Conservation (phyloP, 2,888 invertebrate genomes). For the Aquatica leii region DNA sequence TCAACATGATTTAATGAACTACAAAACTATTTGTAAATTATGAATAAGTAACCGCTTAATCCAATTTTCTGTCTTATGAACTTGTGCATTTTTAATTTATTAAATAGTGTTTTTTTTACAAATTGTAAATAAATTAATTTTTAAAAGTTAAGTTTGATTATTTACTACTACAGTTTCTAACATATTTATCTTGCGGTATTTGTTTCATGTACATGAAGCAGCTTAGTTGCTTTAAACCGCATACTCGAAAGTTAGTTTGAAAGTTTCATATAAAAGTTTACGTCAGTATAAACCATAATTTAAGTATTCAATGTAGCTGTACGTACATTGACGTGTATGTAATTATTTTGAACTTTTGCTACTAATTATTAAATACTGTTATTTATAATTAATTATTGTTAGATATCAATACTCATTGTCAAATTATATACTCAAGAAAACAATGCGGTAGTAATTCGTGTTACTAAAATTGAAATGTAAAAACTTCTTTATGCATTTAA, state of each 20-base stretch:
- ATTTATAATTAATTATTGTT: too few relatives aligned
- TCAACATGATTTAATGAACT: constrained; percentile 7
- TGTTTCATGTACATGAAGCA: constrained; percentile 8
- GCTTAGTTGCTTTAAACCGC: constrained; percentile 3
- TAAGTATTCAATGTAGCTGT: too few relatives aligned
- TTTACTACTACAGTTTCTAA: not conserved
- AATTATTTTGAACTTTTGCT: too few relatives aligned
- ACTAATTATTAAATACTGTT: too few relatives aligned
- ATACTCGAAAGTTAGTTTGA: constrained; percentile 1
- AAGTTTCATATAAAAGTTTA: not conserved
- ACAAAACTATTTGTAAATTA: constrained; percentile 2
- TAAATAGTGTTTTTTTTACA: not conserved
- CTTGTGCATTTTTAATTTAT: too few relatives aligned
- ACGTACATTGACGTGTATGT: too few relatives aligned
- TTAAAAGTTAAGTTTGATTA: not conserved
- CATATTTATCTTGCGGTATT: constrained; percentile 9
- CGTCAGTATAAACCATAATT: not conserved
- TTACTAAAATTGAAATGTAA: too few relatives aligned
- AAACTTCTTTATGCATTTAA: too few relatives aligned
- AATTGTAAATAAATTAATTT: not conserved
- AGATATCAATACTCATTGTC: too few relatives aligned
- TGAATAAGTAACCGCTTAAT: not conserved
- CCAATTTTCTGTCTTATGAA: not conserved
- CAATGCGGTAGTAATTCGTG: too few relatives aligned
- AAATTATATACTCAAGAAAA: too few relatives aligned